phyloP scores from a whole-genome alignment of 2,888 invertebrate species.

The Myopa testacea region DNA sequence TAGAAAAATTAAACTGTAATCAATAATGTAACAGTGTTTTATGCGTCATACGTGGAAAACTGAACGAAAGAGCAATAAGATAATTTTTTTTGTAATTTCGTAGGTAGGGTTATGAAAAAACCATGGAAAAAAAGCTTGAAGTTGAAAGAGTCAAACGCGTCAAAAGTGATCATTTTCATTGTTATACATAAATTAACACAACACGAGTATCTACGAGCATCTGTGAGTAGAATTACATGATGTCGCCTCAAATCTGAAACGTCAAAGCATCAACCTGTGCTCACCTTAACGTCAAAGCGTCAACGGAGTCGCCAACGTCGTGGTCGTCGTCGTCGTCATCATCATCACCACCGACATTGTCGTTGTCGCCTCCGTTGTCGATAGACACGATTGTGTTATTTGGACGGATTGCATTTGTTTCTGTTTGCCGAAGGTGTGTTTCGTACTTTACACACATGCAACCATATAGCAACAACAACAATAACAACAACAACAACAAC shows the following conservation, averaged over 20 bases:
- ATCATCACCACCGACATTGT: slow-evolving; percentile 34
- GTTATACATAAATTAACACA: slow-evolving; percentile 8
- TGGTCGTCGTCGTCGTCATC: slow-evolving; percentile 2
- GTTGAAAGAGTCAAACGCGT: neutral
- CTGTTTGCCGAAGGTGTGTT: slow-evolving; percentile 47
- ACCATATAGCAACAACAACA: neutral
- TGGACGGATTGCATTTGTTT: slow-evolving; percentile 37
- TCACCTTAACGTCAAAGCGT: slow-evolving; percentile 34
- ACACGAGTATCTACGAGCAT: no score
- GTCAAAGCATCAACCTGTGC: slow-evolving; percentile 39
- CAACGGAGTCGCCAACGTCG: slow-evolving; percentile 11
- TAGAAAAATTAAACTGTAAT: neutral
- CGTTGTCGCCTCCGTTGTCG: slow-evolving; percentile 35
- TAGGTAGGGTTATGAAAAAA: neutral
- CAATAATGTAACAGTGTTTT: neutral
- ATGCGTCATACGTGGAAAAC: neutral
- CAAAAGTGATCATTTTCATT: slow-evolving; percentile 30
- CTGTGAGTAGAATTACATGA: neutral
- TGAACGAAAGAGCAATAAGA: neutral
- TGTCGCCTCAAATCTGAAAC: slow-evolving; percentile 38
- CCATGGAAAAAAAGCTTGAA: neutral
- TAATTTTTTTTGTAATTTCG: neutral
- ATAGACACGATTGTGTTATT: slow-evolving; percentile 39
- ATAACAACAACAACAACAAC: neutral
- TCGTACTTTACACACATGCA: slow-evolving; percentile 36